Evolutionary conservation across 2,113 vertebrate genomes (phyloP).

Genomic region (Gobio gobio): DNA sequence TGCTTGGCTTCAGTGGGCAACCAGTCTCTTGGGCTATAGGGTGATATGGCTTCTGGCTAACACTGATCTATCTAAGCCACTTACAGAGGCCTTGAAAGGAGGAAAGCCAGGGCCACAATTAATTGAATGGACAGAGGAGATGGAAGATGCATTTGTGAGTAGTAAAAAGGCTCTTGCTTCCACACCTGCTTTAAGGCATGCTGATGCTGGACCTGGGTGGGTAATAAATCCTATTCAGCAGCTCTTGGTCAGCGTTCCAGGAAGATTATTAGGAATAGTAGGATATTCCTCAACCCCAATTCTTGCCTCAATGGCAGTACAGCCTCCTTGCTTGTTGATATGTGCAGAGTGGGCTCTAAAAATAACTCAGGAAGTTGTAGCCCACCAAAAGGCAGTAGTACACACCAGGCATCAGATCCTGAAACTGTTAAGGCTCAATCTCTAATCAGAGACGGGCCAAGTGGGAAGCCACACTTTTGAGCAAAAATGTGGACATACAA

Average conservation of each 20-base stretch:
- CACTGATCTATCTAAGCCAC: neutral
- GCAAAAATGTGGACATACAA: neutral
- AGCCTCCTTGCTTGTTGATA: neutral
- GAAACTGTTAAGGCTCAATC: neutral
- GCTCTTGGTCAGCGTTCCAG: neutral
- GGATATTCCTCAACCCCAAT: neutral
- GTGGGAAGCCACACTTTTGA: neutral
- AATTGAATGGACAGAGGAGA: neutral
- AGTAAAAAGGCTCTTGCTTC: neutral
- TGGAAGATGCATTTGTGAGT: neutral
- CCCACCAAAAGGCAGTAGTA: neutral
- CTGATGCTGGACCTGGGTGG: neutral
- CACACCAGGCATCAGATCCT: neutral
- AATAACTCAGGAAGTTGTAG: neutral
- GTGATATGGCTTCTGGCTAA: no score
- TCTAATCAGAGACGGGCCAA: neutral
- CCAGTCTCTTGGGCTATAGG: no score
- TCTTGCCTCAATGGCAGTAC: neutral
- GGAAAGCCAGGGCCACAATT: neutral
- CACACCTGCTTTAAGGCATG: neutral
- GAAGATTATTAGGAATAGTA: neutral
- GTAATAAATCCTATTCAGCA: neutral
- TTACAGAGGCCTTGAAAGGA: neutral
- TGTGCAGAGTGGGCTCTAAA: neutral
- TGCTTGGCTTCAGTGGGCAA: no score